Conservation (phyloP, 2,797 vertebrate species). For the Platalea minor region DNA sequence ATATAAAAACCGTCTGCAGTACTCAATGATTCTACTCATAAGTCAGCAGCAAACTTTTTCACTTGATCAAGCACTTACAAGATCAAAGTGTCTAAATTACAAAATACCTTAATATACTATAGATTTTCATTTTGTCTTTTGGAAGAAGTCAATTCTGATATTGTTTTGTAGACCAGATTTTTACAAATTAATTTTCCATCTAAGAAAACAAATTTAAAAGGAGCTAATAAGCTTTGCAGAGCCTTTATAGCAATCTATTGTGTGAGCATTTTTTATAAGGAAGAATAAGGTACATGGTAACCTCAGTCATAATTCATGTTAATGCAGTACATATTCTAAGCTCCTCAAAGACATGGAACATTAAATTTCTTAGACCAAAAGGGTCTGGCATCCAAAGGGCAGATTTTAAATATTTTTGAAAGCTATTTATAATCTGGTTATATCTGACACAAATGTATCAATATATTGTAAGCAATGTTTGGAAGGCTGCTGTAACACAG, state of each 20-base stretch:
- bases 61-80: background rate
- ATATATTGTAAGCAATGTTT: constrained; percentile 24
- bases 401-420: constrained; percentile 48
- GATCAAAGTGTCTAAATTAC: background rate
- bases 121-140: constrained; percentile 26
- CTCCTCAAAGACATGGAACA: constrained; percentile 5
- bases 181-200: constrained; percentile 49
- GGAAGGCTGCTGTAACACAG: background rate
- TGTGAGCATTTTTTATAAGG: constrained; percentile 31
- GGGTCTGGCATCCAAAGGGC: background rate
- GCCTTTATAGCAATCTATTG: background rate
- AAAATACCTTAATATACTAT: background rate
- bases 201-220: constrained; percentile 31
- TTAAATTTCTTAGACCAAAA: background rate
- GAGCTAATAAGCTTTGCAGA: background rate
- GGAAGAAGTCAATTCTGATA: background rate
- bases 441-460: constrained; percentile 10
- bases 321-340: constrained; percentile 44
- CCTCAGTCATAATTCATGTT: constrained; percentile 46
- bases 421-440: constrained; percentile 23
- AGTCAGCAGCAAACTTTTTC: background rate
- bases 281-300: constrained; percentile 18
- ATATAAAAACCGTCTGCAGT: background rate
- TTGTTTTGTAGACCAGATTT: constrained; percentile 29
- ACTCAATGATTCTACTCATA: background rate